phyloP scores from a whole-genome alignment of 2,797 vertebrate species.

The Simalia tracyae region DNA sequence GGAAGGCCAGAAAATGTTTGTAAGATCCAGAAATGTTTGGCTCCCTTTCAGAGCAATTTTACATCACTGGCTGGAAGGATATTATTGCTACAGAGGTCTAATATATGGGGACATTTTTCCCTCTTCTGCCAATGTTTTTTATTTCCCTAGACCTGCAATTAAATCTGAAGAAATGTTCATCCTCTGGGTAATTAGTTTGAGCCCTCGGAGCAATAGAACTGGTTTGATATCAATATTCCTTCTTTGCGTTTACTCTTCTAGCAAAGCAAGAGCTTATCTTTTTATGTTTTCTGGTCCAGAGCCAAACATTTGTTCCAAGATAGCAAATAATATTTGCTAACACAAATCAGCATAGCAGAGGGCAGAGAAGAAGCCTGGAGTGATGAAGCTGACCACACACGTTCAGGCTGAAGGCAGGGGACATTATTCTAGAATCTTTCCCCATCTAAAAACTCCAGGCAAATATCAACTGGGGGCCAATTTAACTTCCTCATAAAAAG shows the following conservation, averaged over 20 bases:
- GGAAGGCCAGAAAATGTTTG: neutral
- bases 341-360: neutral
- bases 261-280: conserved; percentile 11
- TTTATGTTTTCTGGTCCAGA: conserved; percentile 57
- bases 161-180: conserved; percentile 28
- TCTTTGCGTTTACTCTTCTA: conserved; percentile 21
- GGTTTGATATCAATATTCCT: conserved; percentile 28
- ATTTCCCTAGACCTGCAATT: conserved; percentile 23
- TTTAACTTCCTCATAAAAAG: no score
- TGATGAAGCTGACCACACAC: no score
- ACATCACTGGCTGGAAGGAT: neutral
- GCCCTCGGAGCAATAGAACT: neutral
- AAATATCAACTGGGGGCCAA: neutral
- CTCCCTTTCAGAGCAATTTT: neutral
- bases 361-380: neutral
- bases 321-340: conserved; percentile 37
- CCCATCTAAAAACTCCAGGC: neutral
- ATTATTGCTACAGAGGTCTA: neutral
- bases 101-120: neutral
- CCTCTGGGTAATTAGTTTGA: conserved; percentile 21
- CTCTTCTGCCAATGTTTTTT: neutral
- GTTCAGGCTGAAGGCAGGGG: neutral
- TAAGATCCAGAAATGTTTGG: neutral
- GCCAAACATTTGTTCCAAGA: conserved; percentile 55
- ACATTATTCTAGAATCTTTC: no score